Evolutionary conservation across 2,113 vertebrate genomes (phyloP).

Genomic region (Dasyprocta punctata): DNA sequence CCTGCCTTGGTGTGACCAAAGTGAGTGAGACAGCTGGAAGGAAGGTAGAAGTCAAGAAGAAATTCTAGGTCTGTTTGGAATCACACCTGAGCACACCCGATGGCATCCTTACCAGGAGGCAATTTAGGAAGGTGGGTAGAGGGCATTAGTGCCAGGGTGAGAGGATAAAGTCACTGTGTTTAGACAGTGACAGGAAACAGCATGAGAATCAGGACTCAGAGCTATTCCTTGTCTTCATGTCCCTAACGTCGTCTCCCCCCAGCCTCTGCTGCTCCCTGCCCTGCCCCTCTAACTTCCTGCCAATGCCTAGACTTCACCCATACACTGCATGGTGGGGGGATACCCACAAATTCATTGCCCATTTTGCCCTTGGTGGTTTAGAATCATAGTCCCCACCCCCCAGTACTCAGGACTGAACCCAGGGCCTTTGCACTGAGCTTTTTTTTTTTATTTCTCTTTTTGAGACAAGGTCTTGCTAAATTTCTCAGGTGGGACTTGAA

Average conservation of each 20-base stretch:
- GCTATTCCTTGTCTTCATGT: not conserved
- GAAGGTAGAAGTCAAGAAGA: not conserved
- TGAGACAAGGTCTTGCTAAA: not conserved
- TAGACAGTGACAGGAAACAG: not conserved
- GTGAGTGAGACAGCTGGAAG: not conserved
- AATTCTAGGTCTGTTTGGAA: not conserved
- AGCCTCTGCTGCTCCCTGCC: fast-evolving
- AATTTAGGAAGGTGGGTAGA: not conserved
- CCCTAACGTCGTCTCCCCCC: not conserved
- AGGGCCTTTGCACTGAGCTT: not conserved
- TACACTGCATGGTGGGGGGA: too few species aligned
- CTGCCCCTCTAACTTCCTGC: not conserved
- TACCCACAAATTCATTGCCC: not conserved
- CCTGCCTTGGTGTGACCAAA: not conserved
- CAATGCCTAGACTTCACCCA: not conserved
- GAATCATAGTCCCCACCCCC: not conserved
- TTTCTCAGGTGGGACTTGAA: not conserved
- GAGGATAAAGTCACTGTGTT: not conserved
- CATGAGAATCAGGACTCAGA: not conserved
- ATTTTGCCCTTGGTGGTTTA: not conserved
- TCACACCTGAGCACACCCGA: not conserved
- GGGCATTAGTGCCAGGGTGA: not conserved
- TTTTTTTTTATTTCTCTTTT: not conserved
- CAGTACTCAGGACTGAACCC: not conserved
- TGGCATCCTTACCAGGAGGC: not conserved